These are phyloP conservation scores for Oreohelix idahoensis DNA, from an alignment of 1,140 invertebrate species.

Conservation along the genomic window DNA sequence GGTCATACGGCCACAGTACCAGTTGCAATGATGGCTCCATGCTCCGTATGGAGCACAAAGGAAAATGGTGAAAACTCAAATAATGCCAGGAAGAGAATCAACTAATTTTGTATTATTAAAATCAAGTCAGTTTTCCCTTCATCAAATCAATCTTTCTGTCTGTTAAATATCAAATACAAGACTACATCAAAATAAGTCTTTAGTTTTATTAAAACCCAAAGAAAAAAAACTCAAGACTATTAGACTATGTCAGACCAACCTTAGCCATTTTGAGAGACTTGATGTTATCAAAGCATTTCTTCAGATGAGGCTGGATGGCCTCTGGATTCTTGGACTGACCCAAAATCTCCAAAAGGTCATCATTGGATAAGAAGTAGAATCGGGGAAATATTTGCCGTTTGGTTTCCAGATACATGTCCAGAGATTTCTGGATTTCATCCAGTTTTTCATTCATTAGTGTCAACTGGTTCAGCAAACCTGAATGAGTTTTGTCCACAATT, in stretches of 20 bases:
- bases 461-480: slow-evolving; percentile 70
- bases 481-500: not conserved
- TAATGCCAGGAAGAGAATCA: no score
- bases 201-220: no score
- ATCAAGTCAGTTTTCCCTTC: no score
- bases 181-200: no score
- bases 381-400: slow-evolving; percentile 74
- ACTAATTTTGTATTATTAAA: no score
- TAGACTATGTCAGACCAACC: slow-evolving; percentile 56
- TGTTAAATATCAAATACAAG: no score
- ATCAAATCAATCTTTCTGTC: no score
- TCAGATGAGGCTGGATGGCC: slow-evolving; percentile 72
- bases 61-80: no score
- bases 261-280: slow-evolving; percentile 71
- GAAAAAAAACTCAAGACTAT: no score
- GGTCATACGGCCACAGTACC: no score
- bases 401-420: slow-evolving; percentile 74
- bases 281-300: slow-evolving; percentile 75
- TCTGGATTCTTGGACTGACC: slow-evolving; percentile 74
- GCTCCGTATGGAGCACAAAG: no score
- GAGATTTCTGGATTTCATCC: slow-evolving; percentile 74
- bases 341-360: slow-evolving; percentile 73
- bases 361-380: slow-evolving; percentile 75
- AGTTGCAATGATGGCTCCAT: no score
- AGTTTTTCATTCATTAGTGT: slow-evolving; percentile 72